A percentile compares a stretch with the other conserved stretches of the same genome.
phyloP scores from a whole-genome alignment of 2,113 vertebrate genomes.

The Lanius collurio region DNA sequence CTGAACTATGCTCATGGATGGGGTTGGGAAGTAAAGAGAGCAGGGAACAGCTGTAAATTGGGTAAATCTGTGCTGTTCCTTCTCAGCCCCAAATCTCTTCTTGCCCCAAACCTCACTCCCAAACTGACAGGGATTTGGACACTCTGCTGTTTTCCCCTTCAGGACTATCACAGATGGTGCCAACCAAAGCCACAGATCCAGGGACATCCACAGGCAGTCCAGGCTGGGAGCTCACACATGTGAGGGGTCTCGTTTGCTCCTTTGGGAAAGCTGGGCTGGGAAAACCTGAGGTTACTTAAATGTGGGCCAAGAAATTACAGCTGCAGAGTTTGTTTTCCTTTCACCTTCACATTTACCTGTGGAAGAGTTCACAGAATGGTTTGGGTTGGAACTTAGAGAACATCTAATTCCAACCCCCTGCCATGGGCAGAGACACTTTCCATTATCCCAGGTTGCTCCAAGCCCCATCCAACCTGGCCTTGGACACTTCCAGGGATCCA shows the following conservation, averaged over 20 bases:
- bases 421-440: background rate
- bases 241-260: background rate
- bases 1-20: background rate
- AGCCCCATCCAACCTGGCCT: accelerated
- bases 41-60: background rate
- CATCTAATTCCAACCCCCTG: background rate
- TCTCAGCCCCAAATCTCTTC: background rate
- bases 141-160: background rate
- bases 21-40: background rate
- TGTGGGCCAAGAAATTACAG: background rate
- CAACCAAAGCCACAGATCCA: background rate
- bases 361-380: background rate
- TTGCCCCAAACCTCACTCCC: background rate
- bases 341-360: background rate
- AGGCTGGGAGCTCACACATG: background rate
- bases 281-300: background rate
- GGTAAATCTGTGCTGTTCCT: background rate
- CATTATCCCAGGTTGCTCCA: accelerated
- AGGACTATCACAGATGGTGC: too few species aligned
- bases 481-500: background rate
- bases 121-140: background rate
- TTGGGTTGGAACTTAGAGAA: background rate
- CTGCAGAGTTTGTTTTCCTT: background rate
- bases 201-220: background rate
- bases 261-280: background rate